A percentile compares a stretch with the other conserved stretches of the same genome.
These are phyloP conservation scores for Drosophila funebris DNA, from an alignment of 1,140 invertebrate species.

Conservation along the genomic window DNA sequence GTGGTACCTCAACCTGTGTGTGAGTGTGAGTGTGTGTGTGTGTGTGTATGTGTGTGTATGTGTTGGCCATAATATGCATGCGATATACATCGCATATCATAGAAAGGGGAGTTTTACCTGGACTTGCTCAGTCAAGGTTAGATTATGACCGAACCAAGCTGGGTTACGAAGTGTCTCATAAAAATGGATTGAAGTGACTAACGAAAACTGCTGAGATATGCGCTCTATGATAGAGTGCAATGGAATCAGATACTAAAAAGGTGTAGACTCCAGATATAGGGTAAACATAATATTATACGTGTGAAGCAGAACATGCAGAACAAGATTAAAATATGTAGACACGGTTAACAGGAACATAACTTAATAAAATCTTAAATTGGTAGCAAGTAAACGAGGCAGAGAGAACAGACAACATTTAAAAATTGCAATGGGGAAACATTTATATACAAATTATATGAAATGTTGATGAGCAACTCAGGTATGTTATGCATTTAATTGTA, in stretches of 20 bases:
- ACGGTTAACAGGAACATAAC: not conserved
- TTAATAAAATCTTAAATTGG: slow-evolving; percentile 2
- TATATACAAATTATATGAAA: too few relatives aligned
- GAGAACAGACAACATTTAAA: too few relatives aligned
- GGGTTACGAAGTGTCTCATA: slow-evolving; percentile 64
- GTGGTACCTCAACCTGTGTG: not conserved
- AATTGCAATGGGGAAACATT: too few relatives aligned
- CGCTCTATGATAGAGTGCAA: not conserved
- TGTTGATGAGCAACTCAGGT: too few relatives aligned
- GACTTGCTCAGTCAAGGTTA: slow-evolving; percentile 26
- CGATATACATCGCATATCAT: slow-evolving; percentile 52
- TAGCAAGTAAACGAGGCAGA: too few relatives aligned
- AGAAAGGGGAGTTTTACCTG: slow-evolving; percentile 12
- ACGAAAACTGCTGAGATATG: slow-evolving; percentile 10
- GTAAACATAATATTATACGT: slow-evolving; percentile 25
- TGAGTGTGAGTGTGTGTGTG: not conserved
- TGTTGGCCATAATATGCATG: slow-evolving; percentile 45
- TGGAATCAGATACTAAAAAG: slow-evolving; percentile 10
- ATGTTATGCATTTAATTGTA: too few relatives aligned
- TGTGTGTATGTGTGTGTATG: not conserved
- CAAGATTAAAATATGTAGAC: not conserved
- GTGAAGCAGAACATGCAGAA: slow-evolving; percentile 12
- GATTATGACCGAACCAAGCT: slow-evolving; percentile 45
- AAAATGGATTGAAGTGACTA: slow-evolving; percentile 40
- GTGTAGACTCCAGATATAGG: slow-evolving; percentile 20